phyloP scores from a whole-genome alignment of 2,113 vertebrate genomes.

The Oncorhynchus tshawytscha region DNA sequence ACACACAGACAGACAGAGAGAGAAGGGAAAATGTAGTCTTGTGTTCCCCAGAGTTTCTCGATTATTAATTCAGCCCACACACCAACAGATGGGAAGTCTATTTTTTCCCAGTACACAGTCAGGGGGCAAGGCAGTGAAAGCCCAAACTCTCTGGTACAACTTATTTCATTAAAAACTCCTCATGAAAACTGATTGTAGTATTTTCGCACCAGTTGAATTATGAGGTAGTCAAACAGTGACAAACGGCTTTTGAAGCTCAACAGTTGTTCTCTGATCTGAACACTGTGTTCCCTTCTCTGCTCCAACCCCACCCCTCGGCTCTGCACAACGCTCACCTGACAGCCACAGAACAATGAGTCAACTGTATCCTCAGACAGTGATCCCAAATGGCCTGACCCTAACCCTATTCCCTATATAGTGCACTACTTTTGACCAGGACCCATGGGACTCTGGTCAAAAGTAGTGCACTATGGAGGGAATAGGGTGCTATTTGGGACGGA shows the following conservation, averaged over 20 bases:
- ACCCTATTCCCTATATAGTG: too few species aligned
- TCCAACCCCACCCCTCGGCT: neutral
- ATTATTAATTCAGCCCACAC: slow-evolving; percentile 29
- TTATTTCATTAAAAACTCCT: slow-evolving; percentile 40
- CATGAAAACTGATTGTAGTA: slow-evolving; percentile 35
- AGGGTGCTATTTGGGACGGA: neutral
- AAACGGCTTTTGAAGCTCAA: slow-evolving; percentile 34
- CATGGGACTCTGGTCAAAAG: too few species aligned
- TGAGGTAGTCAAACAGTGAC: slow-evolving; percentile 52
- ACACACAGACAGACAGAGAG: neutral
- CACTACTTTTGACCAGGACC: too few species aligned
- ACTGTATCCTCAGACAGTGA: slow-evolving; percentile 29
- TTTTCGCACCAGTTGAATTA: slow-evolving; percentile 58
- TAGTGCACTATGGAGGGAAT: too few species aligned
- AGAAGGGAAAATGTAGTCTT: slow-evolving; percentile 2
- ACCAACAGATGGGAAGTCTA: slow-evolving; percentile 34
- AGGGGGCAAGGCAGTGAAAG: slow-evolving; percentile 39
- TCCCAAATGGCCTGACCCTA: neutral
- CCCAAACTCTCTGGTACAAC: slow-evolving; percentile 24
- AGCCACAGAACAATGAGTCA: slow-evolving; percentile 39
- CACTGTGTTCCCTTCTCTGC: neutral
- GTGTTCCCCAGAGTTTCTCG: neutral
- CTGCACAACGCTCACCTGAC: slow-evolving; percentile 13
- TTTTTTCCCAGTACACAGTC: slow-evolving; percentile 18
- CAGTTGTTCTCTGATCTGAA: neutral